Percentiles rank a stretch among this genome's conserved stretches.
Evolutionary conservation across 2,888 invertebrate species (phyloP).

Genomic region (Thecocarcelia acutangulata): DNA sequence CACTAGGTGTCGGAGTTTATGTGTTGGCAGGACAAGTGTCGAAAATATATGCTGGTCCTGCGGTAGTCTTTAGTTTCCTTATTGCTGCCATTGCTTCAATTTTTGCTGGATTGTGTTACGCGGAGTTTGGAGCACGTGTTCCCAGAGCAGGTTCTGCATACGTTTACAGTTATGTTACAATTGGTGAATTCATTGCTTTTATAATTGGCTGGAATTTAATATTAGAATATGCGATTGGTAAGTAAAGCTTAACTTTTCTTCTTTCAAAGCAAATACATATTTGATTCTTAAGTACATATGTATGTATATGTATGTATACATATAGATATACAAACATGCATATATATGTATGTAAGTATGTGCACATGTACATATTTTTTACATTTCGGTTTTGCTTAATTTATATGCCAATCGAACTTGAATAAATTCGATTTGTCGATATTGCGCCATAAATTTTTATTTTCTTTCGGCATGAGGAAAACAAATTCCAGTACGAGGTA

Average conservation of each 20-base stretch:
- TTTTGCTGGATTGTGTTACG: slow-evolving; percentile 94
- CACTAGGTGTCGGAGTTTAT: slow-evolving; percentile 94
- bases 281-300: neutral
- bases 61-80: slow-evolving; percentile 92
- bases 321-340: neutral
- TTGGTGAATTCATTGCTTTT: slow-evolving; percentile 95
- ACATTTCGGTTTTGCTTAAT: neutral
- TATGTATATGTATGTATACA: neutral
- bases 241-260: slow-evolving; percentile 72
- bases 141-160: slow-evolving; percentile 96
- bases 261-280: too few relatives aligned
- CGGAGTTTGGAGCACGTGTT: slow-evolving; percentile 94
- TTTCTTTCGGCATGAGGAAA: too few relatives aligned
- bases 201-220: slow-evolving; percentile 97
- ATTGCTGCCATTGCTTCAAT: slow-evolving; percentile 94
- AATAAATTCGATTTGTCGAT: too few relatives aligned
- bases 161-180: slow-evolving; percentile 95
- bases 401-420: too few relatives aligned
- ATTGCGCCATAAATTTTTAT: too few relatives aligned
- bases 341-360: neutral
- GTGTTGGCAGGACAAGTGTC: slow-evolving; percentile 93
- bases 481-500: too few relatives aligned
- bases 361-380: neutral
- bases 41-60: slow-evolving; percentile 91
- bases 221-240: slow-evolving; percentile 92